Base-by-base conservation (phyloP, 1,140 invertebrate species). In the Subanguina moxae region DNA sequence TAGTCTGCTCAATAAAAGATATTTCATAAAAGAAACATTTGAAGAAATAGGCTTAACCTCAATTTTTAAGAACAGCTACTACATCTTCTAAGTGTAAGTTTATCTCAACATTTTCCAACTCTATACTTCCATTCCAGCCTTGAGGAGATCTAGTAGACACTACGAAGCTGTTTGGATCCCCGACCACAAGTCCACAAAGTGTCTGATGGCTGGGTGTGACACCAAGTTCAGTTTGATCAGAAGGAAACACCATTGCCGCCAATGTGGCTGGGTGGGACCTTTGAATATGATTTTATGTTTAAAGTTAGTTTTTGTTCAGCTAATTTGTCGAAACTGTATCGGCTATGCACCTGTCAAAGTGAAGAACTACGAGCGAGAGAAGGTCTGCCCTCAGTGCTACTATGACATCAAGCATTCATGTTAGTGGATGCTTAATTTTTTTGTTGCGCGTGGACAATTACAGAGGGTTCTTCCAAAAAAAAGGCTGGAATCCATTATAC, bases 311-410 rank as follows among this genome's bases (percentile, higher is more conserved):
- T 68, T 48, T 68, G n/a, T 70, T 68, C 30, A 72, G 70, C 59
- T 76, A 32, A 76, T 76, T 57, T 76, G 74, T 56, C 32, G 76
- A 7, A 43, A 65, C 30, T 76, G 74, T 56, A 58, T 72, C 15
- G 74, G 76, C 9, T 64, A 78, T 42, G 74, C 74, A 1, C 74
- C 74, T 11, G 74, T 76, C 7, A 32, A 61, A 57, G 59, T 58
- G 15, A 65, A 62, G 23, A 58, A 72, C n/a, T 76, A 56, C 43
- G 65, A 69, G 46, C 23, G 58, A 9, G 58, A 58, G 1, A 76
- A 80, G 43, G 74, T 76, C 0, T 76, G 74, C 57, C 77, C 74
- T 9, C 43, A 79, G 17, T 76, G 74, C 43, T 76, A 67, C 58
- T 32, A 75, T 21, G 27, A 68, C 27, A 69, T 75, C 45, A 57